Conservation (phyloP, 2,113 vertebrate species). For the Sylvilagus bachmani region DNA sequence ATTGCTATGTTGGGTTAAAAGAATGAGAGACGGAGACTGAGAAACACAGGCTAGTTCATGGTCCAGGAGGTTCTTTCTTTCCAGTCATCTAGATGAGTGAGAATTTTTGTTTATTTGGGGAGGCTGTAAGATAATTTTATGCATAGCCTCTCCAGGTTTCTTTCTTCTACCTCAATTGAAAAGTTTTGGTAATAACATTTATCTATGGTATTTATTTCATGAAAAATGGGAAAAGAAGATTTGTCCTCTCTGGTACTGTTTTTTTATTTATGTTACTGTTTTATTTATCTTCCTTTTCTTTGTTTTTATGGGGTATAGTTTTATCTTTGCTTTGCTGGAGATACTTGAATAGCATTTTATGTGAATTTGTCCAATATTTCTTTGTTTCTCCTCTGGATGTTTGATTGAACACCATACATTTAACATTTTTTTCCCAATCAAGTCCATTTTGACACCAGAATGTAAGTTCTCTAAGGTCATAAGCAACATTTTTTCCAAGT, state of each 20-base stretch:
- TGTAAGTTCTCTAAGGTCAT: slow-evolving; percentile 47
- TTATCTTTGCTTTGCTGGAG: neutral
- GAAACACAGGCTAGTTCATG: neutral
- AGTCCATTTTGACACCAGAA: neutral
- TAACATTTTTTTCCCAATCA: neutral
- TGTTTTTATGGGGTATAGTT: neutral
- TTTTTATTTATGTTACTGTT: neutral
- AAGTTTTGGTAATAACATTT: neutral
- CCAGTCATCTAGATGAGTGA: neutral
- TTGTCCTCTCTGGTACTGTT: neutral
- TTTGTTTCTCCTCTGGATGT: slow-evolving; percentile 36
- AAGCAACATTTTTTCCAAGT: slow-evolving; percentile 30
- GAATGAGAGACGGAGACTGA: neutral
- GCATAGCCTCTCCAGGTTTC: slow-evolving; percentile 19
- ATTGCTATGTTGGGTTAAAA: neutral
- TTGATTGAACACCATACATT: neutral
- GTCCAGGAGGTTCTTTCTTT: neutral
- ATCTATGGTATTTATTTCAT: slow-evolving; percentile 27
- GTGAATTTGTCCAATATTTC: neutral
- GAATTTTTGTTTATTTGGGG: slow-evolving; percentile 41
- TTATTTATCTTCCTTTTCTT: slow-evolving; percentile 47
- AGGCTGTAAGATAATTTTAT: slow-evolving; percentile 40
- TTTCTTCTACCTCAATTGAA: neutral
- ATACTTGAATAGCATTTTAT: slow-evolving; percentile 33
- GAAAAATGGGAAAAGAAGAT: slow-evolving; percentile 55